Conservation (phyloP, 2,113 vertebrate genomes). For the Pseudonaja textilis region DNA sequence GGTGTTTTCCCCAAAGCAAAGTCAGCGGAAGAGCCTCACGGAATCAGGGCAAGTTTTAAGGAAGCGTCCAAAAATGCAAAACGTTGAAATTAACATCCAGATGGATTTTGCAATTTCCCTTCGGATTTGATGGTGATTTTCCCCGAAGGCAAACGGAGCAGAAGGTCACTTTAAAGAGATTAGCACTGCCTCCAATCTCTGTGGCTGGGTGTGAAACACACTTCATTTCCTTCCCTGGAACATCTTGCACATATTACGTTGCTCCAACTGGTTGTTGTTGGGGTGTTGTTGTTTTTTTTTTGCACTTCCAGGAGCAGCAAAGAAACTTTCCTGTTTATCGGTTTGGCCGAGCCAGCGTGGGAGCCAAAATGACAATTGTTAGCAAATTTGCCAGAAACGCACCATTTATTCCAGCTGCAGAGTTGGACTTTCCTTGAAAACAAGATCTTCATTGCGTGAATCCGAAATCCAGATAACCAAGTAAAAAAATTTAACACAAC, state of each 20-base stretch:
- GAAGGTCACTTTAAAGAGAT: background rate
- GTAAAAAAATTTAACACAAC: background rate
- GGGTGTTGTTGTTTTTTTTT: background rate
- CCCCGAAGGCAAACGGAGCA: background rate
- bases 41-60: background rate
- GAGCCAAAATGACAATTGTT: background rate
- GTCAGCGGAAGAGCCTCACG: background rate
- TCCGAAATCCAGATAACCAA: no score
- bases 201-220: background rate
- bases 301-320: background rate
- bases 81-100: background rate
- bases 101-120: background rate
- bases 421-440: background rate
- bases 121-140: background rate
- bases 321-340: background rate
- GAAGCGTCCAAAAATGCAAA: background rate
- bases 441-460: background rate
- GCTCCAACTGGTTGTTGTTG: background rate
- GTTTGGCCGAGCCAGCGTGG: background rate
- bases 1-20: background rate
- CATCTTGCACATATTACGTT: background rate
- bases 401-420: background rate
- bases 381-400: background rate
- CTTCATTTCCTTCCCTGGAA: background rate
- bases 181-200: background rate